phyloP scores from a whole-genome alignment of 2,797 vertebrate genomes.

The Ficedula albicollis region DNA sequence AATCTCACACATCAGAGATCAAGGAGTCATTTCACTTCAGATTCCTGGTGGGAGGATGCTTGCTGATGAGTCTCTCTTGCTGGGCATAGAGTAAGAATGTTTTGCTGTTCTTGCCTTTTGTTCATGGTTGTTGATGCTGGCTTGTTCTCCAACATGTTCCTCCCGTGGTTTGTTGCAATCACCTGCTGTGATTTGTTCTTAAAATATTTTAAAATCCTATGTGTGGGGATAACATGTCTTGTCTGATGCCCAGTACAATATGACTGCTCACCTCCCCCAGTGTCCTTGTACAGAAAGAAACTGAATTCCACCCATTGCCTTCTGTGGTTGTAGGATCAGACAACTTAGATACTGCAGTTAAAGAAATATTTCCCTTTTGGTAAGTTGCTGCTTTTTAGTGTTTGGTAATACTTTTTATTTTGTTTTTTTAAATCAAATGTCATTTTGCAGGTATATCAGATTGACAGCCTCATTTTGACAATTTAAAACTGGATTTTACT shows the following conservation, averaged over 20 bases:
- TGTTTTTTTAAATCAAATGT: not conserved
- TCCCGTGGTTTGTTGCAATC: not conserved
- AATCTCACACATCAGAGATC: not conserved
- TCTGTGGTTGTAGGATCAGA: not conserved
- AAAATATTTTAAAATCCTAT: constrained; percentile 9
- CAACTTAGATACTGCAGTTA: not conserved
- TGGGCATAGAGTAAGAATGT: not conserved
- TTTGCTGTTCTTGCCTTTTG: not conserved
- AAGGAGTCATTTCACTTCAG: not conserved
- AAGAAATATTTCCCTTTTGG: not conserved
- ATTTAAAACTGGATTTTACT: not conserved
- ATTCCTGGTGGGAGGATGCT: not conserved
- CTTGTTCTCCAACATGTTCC: not conserved
- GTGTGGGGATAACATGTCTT: not conserved
- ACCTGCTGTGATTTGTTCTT: constrained; percentile 38
- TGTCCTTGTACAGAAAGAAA: not conserved
- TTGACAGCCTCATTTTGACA: not conserved
- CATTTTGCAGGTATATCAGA: not conserved
- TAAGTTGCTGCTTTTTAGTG: not conserved
- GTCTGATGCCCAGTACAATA: not conserved
- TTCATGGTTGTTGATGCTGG: not conserved
- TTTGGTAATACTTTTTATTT: not conserved
- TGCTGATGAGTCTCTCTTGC: not conserved
- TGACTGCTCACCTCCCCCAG: not conserved
- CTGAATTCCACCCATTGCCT: not conserved